Percentiles rank a stretch among this genome's conserved stretches.
phyloP scores from a whole-genome alignment of 2,113 vertebrate genomes.

The Malurus elegans region DNA sequence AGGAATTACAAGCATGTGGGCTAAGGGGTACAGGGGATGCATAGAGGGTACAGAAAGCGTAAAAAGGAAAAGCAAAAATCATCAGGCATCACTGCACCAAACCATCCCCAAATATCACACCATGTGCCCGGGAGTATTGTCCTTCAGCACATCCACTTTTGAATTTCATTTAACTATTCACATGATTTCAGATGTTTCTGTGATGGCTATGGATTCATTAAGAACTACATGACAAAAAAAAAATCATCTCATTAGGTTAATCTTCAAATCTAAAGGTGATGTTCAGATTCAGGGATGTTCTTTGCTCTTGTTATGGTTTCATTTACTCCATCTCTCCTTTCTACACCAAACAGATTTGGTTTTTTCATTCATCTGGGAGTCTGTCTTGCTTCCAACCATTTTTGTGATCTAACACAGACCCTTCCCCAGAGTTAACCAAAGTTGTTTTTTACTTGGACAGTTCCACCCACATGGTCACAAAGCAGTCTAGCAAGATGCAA shows the following conservation, averaged over 20 bases:
- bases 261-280: neutral
- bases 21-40: too few relatives aligned
- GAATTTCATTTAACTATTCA: neutral
- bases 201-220: neutral
- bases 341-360: neutral
- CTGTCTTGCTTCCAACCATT: neutral
- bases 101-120: neutral
- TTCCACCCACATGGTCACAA: neutral
- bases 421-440: neutral
- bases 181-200: neutral
- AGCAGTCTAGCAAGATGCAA: neutral
- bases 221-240: neutral
- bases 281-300: neutral
- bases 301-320: neutral
- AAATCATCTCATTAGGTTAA: neutral
- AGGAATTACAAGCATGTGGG: too few relatives aligned
- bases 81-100: too few relatives aligned
- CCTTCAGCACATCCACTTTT: accelerated
- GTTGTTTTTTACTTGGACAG: neutral
- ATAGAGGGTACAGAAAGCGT: too few relatives aligned
- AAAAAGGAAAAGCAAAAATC: too few relatives aligned
- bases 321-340: neutral
- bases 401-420: neutral
- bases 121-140: neutral
- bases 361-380: neutral